These are phyloP conservation scores for Deilephila porcellus DNA, from an alignment of 2,888 invertebrate species.

Conservation along the genomic window DNA sequence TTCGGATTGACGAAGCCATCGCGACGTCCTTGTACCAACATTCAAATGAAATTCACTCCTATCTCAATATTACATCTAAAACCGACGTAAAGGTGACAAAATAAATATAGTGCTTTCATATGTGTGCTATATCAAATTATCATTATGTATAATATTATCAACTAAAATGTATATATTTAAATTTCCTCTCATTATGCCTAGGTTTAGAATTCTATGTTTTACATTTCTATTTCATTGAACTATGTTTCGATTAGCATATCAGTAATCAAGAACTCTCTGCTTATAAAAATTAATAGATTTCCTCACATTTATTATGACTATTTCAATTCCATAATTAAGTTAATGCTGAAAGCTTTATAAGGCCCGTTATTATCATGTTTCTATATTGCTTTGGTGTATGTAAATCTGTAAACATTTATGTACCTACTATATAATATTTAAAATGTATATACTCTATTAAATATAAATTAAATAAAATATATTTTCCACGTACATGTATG, in stretches of 20 bases:
- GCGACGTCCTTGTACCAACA: slow-evolving; percentile 47
- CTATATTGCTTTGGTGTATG: slow-evolving; percentile 23
- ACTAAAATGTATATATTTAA: slow-evolving; percentile 8
- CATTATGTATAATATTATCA: slow-evolving; percentile 1
- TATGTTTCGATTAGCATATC: neutral
- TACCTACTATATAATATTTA: slow-evolving; percentile 21
- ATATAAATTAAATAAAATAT: slow-evolving; percentile 22
- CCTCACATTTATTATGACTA: neutral
- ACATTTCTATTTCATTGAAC: neutral
- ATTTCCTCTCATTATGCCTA: neutral
- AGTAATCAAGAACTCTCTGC: neutral
- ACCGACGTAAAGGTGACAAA: neutral
- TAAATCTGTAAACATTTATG: slow-evolving; percentile 19
- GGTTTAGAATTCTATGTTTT: neutral
- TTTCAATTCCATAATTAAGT: slow-evolving; percentile 15
- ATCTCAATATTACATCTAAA: slow-evolving; percentile 2
- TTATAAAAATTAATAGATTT: neutral
- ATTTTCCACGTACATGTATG: neutral
- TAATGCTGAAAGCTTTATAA: slow-evolving; percentile 4
- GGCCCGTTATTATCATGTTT: slow-evolving; percentile 20
- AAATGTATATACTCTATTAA: slow-evolving; percentile 25
- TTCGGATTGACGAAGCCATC: slow-evolving; percentile 68
- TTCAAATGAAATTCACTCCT: slow-evolving; percentile 38
- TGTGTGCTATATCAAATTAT: neutral
- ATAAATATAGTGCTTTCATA: neutral